phyloP scores from a whole-genome alignment of 2,888 invertebrate species.

The Leucophora obtusa region DNA sequence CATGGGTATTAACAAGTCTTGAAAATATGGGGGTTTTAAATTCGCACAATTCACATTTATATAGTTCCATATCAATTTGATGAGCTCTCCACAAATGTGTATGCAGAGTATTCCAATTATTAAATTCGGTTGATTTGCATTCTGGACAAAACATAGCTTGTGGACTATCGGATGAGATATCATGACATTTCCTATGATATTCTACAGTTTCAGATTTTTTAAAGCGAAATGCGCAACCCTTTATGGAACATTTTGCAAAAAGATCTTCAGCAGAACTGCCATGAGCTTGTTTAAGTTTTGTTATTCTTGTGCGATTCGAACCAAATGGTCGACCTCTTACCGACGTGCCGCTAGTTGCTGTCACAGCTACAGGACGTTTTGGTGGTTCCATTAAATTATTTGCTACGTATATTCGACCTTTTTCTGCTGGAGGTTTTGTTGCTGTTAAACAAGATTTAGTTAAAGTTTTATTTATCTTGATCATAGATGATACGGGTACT shows the following conservation, averaged over 20 bases:
- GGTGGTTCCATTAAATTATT: conserved; percentile 73
- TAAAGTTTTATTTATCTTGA: conserved; percentile 27
- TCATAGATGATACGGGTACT: conserved; percentile 66
- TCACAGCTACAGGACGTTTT: conserved; percentile 56
- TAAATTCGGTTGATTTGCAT: conserved; percentile 80
- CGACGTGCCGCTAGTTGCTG: conserved; percentile 70
- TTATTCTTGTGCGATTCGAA: conserved; percentile 73
- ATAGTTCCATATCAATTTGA: conserved; percentile 88
- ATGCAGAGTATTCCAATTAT: conserved; percentile 84
- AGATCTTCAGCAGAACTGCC: conserved; percentile 57
- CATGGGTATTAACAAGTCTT: conserved; percentile 86
- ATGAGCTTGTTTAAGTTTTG: conserved; percentile 69
- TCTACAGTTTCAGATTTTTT: conserved; percentile 73
- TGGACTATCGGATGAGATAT: conserved; percentile 56
- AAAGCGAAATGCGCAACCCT: conserved; percentile 77
- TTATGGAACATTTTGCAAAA: conserved; percentile 73
- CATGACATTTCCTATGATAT: conserved; percentile 76
- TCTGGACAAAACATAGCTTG: conserved; percentile 82
- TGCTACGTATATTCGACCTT: conserved; percentile 77
- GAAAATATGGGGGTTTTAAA: conserved; percentile 86
- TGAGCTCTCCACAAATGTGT: conserved; percentile 90
- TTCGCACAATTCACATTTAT: conserved; percentile 86
- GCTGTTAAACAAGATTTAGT: neutral
- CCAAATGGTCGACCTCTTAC: conserved; percentile 77
- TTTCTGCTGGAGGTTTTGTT: conserved; percentile 66